These are phyloP conservation scores for Temnothorax curvispinosus DNA, from an alignment of 1,140 invertebrate genomes.

Conservation along the genomic window DNA sequence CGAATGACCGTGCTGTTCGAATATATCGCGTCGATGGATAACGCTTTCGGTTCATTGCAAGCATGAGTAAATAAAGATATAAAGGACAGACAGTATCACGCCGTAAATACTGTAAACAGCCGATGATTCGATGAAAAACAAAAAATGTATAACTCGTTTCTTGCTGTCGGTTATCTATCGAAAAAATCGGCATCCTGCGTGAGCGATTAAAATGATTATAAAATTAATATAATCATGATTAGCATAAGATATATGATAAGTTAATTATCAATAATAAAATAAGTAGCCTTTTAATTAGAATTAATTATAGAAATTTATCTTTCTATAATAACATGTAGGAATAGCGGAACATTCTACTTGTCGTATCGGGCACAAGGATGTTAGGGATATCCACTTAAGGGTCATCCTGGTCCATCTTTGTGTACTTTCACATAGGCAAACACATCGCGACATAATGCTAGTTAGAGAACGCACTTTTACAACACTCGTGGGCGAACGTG, in stretches of 20 bases:
- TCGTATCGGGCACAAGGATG: neutral
- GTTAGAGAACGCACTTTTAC: conserved; percentile 41
- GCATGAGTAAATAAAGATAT: conserved; percentile 2
- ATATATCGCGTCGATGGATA: conserved; percentile 9
- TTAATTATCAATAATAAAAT: neutral
- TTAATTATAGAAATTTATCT: neutral
- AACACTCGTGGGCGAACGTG: conserved; percentile 6
- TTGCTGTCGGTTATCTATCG: neutral
- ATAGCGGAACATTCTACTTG: conserved; percentile 14
- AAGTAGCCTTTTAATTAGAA: neutral
- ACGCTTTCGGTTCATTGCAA: conserved; percentile 12
- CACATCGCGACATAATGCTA: conserved; percentile 49
- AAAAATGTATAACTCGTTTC: conserved; percentile 10
- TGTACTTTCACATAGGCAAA: conserved; percentile 43
- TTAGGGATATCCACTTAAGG: conserved; percentile 24
- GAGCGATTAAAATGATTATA: neutral
- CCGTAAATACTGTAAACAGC: neutral
- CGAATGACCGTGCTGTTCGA: neutral
- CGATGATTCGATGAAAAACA: neutral
- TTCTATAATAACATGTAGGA: neutral
- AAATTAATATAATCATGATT: neutral
- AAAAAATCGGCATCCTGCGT: neutral
- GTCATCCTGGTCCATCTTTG: conserved; percentile 28
- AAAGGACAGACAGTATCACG: neutral
- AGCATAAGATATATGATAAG: neutral